phyloP scores from a whole-genome alignment of 2,797 vertebrate species.

The Emydoidea blandingii region DNA sequence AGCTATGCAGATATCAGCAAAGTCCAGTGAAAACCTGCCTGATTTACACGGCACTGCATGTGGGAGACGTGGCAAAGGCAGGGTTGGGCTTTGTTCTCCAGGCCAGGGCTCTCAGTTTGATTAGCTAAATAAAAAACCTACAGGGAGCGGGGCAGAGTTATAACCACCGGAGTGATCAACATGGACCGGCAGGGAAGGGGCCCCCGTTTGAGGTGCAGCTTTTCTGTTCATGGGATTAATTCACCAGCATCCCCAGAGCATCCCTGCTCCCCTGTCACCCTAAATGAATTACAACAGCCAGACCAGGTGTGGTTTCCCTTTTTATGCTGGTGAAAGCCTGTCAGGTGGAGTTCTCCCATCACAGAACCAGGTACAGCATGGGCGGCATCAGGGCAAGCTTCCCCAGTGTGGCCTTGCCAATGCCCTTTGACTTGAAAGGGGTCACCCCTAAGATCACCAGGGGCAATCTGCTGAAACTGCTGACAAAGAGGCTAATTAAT shows the following conservation, averaged over 20 bases:
- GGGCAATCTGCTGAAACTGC: neutral
- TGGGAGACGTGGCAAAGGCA: neutral
- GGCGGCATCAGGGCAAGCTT: neutral
- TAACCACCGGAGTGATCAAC: neutral
- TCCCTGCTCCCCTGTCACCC: neutral
- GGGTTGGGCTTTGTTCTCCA: neutral
- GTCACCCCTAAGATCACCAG: neutral
- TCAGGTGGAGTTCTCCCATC: too few relatives aligned
- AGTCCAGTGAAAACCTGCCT: rapidly evolving
- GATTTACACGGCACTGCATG: neutral
- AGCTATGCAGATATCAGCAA: rapidly evolving
- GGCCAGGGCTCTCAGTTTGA: neutral
- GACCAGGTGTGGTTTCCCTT: neutral
- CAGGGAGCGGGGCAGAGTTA: neutral
- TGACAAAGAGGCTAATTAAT: neutral
- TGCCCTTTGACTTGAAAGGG: neutral
- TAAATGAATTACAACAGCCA: neutral
- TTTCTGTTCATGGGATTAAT: neutral
- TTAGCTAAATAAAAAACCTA: neutral
- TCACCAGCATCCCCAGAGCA: neutral
- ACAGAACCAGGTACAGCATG: neutral
- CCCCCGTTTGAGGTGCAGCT: neutral
- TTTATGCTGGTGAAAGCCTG: neutral
- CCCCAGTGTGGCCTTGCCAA: neutral
- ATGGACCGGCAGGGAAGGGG: neutral